Evolutionary conservation across 2,113 vertebrate species (phyloP).

Genomic region (Dermatemys mawii): DNA sequence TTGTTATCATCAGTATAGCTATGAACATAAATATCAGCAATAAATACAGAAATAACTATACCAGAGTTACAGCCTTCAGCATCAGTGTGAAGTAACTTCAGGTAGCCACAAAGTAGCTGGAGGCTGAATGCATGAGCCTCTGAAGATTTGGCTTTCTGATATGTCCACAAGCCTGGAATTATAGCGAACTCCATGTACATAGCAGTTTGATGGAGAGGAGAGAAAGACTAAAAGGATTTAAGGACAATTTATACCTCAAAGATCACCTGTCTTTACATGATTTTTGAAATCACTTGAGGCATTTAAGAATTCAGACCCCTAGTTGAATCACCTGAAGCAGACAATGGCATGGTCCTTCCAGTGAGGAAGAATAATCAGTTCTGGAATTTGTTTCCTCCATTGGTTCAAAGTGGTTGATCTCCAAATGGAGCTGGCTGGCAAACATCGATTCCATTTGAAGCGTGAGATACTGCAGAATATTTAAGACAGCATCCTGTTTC

Average conservation of each 20-base stretch:
- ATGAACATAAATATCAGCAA: background rate
- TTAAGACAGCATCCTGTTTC: background rate
- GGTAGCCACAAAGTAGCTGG: background rate
- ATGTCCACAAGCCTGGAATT: background rate
- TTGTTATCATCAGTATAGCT: background rate
- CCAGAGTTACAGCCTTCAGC: background rate
- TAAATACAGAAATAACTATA: background rate
- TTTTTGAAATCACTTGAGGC: background rate
- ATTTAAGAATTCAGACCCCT: background rate
- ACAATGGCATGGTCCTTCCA: background rate
- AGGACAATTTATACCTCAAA: background rate
- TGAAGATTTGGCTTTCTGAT: background rate
- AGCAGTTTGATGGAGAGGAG: background rate
- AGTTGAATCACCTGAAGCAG: background rate
- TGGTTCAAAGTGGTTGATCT: background rate
- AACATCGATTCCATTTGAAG: background rate
- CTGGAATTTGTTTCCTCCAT: background rate
- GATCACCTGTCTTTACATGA: background rate
- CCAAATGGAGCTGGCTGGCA: background rate
- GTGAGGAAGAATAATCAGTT: background rate
- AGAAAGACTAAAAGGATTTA: background rate
- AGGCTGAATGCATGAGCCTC: background rate
- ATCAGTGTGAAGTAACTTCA: background rate
- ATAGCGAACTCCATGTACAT: background rate
- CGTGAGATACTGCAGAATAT: background rate